Conservation (phyloP, 2,113 vertebrate species). For the Hippocampus guttulatus region DNA sequence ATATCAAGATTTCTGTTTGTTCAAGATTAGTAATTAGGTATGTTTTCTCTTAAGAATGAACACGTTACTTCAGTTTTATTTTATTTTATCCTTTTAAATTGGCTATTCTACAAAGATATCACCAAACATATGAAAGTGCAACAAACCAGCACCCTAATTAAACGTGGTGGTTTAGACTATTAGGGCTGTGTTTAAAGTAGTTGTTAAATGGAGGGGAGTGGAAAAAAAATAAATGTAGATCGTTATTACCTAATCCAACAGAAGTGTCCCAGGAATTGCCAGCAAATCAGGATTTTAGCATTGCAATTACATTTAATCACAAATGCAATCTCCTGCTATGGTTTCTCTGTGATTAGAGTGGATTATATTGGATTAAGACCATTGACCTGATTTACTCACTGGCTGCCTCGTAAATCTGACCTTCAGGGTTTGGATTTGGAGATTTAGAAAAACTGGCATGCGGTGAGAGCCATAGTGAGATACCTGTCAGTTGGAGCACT, state of each 20-base stretch:
- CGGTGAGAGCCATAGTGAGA: constrained; percentile 3
- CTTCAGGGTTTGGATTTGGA: constrained; percentile 38
- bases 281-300: constrained; percentile 55
- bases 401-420: constrained; percentile 49
- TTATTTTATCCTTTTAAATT: constrained; percentile 26
- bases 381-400: constrained; percentile 68
- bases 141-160: not conserved
- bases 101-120: constrained; percentile 2
- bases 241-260: constrained; percentile 5
- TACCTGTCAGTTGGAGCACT: constrained; percentile 5
- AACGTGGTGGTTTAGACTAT: not conserved
- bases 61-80: constrained; percentile 18
- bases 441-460: constrained; percentile 20
- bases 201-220: not conserved
- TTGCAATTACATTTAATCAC: constrained; percentile 61
- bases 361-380: constrained; percentile 67
- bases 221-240: not conserved
- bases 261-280: constrained; percentile 19
- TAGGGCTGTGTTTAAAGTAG: not conserved
- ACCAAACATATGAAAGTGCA: not conserved
- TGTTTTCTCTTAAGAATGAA: constrained; percentile 21
- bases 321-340: constrained; percentile 50
- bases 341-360: constrained; percentile 58
- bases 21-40: constrained; percentile 18
- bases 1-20: constrained; percentile 28